Conservation (phyloP, 2,888 invertebrate genomes). For the Drosophila mulleri region DNA sequence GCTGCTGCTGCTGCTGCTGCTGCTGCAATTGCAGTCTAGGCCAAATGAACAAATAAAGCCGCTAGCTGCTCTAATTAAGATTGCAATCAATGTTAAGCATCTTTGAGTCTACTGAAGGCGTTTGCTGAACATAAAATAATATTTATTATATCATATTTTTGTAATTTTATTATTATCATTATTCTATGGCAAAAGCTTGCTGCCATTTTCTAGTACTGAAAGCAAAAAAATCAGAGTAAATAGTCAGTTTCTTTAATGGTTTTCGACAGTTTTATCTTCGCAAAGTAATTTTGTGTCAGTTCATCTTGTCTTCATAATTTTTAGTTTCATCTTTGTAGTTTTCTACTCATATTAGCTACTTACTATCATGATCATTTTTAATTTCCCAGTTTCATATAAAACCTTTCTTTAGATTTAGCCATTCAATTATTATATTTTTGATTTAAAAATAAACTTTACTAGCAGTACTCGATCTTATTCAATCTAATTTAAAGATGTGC, state of each 20-base stretch:
- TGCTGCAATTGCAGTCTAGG: constrained; percentile 32
- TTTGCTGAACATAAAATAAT: not conserved
- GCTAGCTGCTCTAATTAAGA: constrained; percentile 25
- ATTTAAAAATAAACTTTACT: not conserved
- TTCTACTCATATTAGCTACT: too few species aligned
- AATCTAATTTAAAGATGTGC: too few species aligned
- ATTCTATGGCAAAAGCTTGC: too few species aligned
- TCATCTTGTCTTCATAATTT: too few species aligned
- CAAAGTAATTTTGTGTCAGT: too few species aligned
- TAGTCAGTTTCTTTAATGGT: not conserved
- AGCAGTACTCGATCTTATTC: not conserved
- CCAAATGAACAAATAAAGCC: constrained; percentile 48
- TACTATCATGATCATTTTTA: too few species aligned
- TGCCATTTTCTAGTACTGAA: not conserved
- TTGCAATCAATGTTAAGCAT: not conserved
- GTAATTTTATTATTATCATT: not conserved
- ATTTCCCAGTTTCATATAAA: too few species aligned
- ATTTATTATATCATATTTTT: not conserved
- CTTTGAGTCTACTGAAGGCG: not conserved
- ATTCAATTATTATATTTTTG: not conserved
- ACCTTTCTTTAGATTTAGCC: too few species aligned
- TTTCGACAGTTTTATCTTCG: too few species aligned
- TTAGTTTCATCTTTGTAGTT: too few species aligned
- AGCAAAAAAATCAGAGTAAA: not conserved
- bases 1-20: constrained; percentile 9